Evolutionary conservation across 2,888 invertebrate species (phyloP).

Genomic region (Athalia circularis): DNA sequence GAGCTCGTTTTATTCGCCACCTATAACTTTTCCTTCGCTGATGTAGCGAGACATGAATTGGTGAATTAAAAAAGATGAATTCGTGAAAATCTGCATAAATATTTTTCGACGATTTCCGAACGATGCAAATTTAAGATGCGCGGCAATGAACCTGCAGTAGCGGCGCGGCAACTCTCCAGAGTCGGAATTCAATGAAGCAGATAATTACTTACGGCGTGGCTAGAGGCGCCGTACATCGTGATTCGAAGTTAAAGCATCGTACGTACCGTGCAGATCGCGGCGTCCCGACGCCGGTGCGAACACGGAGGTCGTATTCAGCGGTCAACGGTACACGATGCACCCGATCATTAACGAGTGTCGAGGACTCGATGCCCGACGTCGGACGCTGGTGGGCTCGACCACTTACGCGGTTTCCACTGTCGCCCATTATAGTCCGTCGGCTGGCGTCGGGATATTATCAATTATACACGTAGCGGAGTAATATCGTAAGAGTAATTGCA

Average conservation of each 20-base stretch:
- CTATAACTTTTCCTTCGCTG: background rate
- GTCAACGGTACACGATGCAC: background rate
- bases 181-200: slow-evolving; percentile 21
- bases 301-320: background rate
- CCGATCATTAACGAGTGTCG: background rate
- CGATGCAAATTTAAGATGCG: slow-evolving; percentile 1
- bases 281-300: slow-evolving; percentile 13
- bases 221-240: background rate
- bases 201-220: slow-evolving; percentile 29
- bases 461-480: slow-evolving; percentile 4
- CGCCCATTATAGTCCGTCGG: slow-evolving; percentile 4
- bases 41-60: slow-evolving; percentile 18
- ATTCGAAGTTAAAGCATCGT: background rate
- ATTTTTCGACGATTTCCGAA: too few relatives aligned
- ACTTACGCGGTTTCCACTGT: slow-evolving; percentile 18
- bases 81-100: too few relatives aligned
- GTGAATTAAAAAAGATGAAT: too few relatives aligned
- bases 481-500: slow-evolving; percentile 25
- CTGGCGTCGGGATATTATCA: slow-evolving; percentile 5
- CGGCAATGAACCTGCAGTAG: slow-evolving; percentile 49
- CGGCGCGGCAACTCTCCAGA: slow-evolving; percentile 40
- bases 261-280: background rate
- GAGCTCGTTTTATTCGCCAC: background rate
- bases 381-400: slow-evolving; percentile 22
- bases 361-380: background rate